These are phyloP conservation scores for Huso huso DNA, from an alignment of 2,797 vertebrate species.

Conservation along the genomic window DNA sequence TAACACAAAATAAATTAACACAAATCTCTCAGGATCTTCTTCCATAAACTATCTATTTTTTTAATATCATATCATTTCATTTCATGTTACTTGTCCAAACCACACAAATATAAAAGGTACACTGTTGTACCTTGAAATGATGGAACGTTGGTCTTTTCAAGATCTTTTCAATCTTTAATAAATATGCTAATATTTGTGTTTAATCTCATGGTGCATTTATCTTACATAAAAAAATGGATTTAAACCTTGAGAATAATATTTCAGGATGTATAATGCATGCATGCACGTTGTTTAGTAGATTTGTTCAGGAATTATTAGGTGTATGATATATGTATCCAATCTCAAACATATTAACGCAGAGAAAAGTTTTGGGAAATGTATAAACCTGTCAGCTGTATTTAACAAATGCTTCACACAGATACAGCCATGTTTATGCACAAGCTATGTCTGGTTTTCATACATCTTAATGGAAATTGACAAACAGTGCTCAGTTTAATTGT, in stretches of 20 bases:
- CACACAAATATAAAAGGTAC: too few species aligned
- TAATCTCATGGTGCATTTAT: too few species aligned
- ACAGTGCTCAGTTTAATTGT: constrained; percentile 27
- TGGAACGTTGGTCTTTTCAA: too few species aligned
- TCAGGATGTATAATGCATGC: constrained; percentile 15
- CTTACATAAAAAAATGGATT: too few species aligned
- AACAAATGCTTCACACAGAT: not conserved
- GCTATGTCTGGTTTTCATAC: constrained; percentile 19
- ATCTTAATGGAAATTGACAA: constrained; percentile 23
- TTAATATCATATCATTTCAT: too few species aligned
- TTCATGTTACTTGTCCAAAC: too few species aligned
- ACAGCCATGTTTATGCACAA: constrained; percentile 3
- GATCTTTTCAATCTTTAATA: too few species aligned
- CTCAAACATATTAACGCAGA: constrained; percentile 20
- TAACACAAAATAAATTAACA: too few species aligned
- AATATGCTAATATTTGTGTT: too few species aligned
- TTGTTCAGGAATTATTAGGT: constrained; percentile 18
- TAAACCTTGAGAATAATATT: not conserved
- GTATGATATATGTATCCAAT: constrained; percentile 23
- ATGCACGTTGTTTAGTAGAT: constrained; percentile 16
- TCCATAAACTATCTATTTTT: too few species aligned
- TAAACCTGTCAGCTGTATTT: constrained; percentile 8
- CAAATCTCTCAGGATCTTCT: too few species aligned
- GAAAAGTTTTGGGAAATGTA: constrained; percentile 20
- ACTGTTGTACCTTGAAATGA: too few species aligned